Percentiles rank a stretch among this genome's conserved stretches.
Conservation (phyloP, 2,797 vertebrate species). For the Gymnodraco acuticeps region DNA sequence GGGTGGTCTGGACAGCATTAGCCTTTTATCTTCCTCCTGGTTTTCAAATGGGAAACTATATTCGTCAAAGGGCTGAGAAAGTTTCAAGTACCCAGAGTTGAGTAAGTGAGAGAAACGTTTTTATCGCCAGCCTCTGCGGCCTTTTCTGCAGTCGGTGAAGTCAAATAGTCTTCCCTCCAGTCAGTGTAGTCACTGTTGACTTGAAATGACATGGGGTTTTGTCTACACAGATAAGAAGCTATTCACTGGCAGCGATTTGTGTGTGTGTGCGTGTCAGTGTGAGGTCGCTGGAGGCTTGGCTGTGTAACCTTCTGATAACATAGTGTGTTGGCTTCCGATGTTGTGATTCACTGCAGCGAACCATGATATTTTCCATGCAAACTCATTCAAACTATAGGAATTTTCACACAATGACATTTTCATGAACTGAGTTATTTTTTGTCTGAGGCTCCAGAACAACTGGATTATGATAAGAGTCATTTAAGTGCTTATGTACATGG, state of each 20-base stretch:
- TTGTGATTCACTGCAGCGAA: slow-evolving; percentile 26
- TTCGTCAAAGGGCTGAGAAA: slow-evolving; percentile 30
- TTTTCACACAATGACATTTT: slow-evolving; percentile 7
- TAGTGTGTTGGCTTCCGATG: not conserved
- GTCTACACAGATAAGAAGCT: slow-evolving; percentile 39
- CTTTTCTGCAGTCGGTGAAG: slow-evolving; percentile 19
- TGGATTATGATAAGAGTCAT: not conserved
- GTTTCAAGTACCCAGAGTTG: slow-evolving; percentile 14
- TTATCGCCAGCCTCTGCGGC: slow-evolving; percentile 26
- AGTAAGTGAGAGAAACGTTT: slow-evolving; percentile 51
- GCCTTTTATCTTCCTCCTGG: slow-evolving; percentile 6
- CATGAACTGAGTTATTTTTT: not conserved
- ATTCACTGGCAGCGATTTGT: slow-evolving; percentile 28
- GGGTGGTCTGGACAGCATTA: slow-evolving; percentile 35
- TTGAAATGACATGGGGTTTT: slow-evolving; percentile 19
- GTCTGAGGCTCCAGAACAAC: not conserved
- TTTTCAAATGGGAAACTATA: slow-evolving; percentile 36
- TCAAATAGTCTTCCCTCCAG: slow-evolving; percentile 20
- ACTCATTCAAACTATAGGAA: slow-evolving; percentile 34
- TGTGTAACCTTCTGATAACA: slow-evolving; percentile 16
- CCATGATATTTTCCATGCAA: slow-evolving; percentile 28
- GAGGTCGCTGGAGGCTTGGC: slow-evolving; percentile 4
- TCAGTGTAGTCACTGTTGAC: slow-evolving; percentile 14
- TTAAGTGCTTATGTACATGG: not conserved
- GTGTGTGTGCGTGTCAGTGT: slow-evolving; percentile 1